Evolutionary conservation across 1,140 invertebrate genomes (phyloP).

Genomic region (Lasaia peninsularis): DNA sequence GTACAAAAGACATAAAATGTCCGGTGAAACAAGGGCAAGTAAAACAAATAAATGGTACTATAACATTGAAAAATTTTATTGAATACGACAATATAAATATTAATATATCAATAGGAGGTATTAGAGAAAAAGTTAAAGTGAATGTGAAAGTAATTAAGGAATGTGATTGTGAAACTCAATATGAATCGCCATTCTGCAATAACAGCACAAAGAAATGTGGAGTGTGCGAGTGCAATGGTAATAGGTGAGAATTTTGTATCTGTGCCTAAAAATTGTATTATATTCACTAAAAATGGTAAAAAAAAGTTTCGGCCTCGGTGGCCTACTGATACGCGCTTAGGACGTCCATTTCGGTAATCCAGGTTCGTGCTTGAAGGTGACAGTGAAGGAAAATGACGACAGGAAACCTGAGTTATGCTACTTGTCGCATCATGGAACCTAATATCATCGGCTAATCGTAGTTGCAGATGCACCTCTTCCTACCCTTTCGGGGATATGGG

Average conservation of each 20-base stretch:
- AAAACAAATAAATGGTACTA: slow-evolving; percentile 31
- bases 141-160: slow-evolving; percentile 86
- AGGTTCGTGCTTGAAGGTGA: too few species aligned
- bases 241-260: slow-evolving; percentile 71
- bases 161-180: slow-evolving; percentile 77
- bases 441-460: too few species aligned
- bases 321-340: too few species aligned
- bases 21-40: slow-evolving; percentile 31
- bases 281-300: too few species aligned
- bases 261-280: background rate
- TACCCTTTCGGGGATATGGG: too few species aligned
- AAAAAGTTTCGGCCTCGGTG: too few species aligned
- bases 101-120: slow-evolving; percentile 73
- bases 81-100: slow-evolving; percentile 14
- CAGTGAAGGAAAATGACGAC: too few species aligned
- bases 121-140: slow-evolving; percentile 85
- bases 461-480: too few species aligned
- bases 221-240: slow-evolving; percentile 82
- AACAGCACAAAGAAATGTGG: slow-evolving; percentile 83
- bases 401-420: too few species aligned
- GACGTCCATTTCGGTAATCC: too few species aligned
- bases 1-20: slow-evolving; percentile 26
- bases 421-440: too few species aligned
- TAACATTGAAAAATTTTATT: slow-evolving; percentile 20
- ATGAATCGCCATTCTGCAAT: slow-evolving; percentile 61